Evolutionary conservation across 1,140 invertebrate genomes (phyloP).

Genomic region (Orius laevigatus): DNA sequence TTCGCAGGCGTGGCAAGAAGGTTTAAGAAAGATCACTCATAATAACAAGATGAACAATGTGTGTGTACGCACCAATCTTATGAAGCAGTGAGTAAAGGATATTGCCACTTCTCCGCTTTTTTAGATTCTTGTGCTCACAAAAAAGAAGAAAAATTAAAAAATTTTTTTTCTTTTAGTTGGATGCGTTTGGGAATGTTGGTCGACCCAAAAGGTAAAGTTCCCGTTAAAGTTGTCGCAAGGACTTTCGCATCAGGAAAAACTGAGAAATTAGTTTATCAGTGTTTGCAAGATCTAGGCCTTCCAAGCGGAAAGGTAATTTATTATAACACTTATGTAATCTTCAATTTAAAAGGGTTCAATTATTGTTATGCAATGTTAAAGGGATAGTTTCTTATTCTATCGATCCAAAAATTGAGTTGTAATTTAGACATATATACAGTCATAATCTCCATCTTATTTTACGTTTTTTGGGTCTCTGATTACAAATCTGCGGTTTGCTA

Average conservation of each 20-base stretch:
- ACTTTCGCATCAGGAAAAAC: slow-evolving; percentile 98
- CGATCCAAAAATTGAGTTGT: too few species aligned
- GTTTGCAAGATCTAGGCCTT: slow-evolving; percentile 79
- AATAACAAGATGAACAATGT: slow-evolving; percentile 96
- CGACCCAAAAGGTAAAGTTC: slow-evolving; percentile 88
- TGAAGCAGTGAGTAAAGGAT: slow-evolving; percentile 83
- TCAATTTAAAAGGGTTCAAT: neutral
- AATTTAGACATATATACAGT: too few species aligned
- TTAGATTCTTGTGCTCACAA: too few species aligned
- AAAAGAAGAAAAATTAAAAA: slow-evolving; percentile 7
- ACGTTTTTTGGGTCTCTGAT: too few species aligned
- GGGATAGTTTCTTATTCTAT: too few species aligned
- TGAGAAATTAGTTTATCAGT: slow-evolving; percentile 96
- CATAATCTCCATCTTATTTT: too few species aligned
- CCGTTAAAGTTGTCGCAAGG: slow-evolving; percentile 87
- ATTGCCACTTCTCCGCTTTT: neutral
- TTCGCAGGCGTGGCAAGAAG: slow-evolving; percentile 75
- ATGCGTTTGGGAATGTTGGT: slow-evolving; percentile 86
- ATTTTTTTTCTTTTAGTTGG: slow-evolving; percentile 53
- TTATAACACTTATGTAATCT: neutral
- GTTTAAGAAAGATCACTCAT: slow-evolving; percentile 77
- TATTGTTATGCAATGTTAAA: too few species aligned
- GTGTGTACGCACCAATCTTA: slow-evolving; percentile 83
- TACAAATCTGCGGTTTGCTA: too few species aligned
- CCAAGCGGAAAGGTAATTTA: slow-evolving; percentile 80